Evolutionary conservation across 2,888 invertebrate species (phyloP), one percentile per base, ranked within the genome.

Genomic region (Drosophila stalkeri): DNA sequence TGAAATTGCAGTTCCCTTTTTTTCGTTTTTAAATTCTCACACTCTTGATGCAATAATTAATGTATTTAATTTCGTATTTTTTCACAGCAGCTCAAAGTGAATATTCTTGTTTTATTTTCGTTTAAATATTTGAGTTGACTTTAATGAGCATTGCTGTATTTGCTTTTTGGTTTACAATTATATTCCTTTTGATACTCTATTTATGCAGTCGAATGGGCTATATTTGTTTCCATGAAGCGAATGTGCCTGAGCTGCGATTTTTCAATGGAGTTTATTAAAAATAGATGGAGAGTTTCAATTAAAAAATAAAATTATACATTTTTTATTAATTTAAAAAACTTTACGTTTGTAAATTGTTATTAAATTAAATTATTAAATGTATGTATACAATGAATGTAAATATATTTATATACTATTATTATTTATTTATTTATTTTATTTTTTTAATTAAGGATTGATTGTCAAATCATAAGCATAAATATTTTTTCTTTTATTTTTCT

Each of bases 41-140:
- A 64, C 39, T 14, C 18, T 35, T 18, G 18, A 41, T 18, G n/a
- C 27, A 1, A 41, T 41, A 23, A n/a, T 33, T 18, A 31, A 31
- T 51, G 12, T 43, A 16, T 35, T 56, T 14, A 11, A 27, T 51
- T 37, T 46, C 1, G 12, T 12, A 12, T 64, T 11, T 55, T 41
- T 65, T 31, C n/a, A 20, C 18, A 20, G 11, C 16, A 12, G 16
- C 14, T 27, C 56, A 72, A 61, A 66, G 43, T 46, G 47, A 27
- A 61, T 66, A 47, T 73, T 49, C 39, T 66, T 57, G 46, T 73
- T 27, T 35, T 41, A 37, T 47, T 55, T 41, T 55, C 23, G 3
- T 3, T 33, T 44, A 67, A 67, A 74, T 74, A 73, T 67, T 67
- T 67, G 44, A 54, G 47, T 31, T 51, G 47, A 57, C 52, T 61